Evolutionary conservation across 1,140 invertebrate species (phyloP).

Genomic region (Penaeus vannamei): DNA sequence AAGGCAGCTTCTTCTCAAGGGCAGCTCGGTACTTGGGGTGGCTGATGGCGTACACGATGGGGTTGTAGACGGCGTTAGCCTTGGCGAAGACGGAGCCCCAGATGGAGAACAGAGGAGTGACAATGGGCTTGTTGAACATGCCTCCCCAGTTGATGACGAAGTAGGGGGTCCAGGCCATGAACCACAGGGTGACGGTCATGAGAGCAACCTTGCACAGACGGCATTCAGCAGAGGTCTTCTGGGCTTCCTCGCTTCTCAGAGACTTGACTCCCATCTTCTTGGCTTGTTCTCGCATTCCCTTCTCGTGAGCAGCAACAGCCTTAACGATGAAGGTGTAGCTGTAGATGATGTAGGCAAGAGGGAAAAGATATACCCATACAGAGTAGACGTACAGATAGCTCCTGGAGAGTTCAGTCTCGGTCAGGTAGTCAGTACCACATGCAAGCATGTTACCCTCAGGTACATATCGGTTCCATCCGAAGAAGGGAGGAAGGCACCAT

Average conservation of each 20-base stretch:
- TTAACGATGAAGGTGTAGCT: too few relatives aligned
- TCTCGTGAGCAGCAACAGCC: too few relatives aligned
- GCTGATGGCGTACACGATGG: conserved; percentile 59
- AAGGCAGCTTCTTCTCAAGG: too few relatives aligned
- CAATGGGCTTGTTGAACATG: conserved; percentile 59
- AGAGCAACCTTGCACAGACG: conserved; percentile 71
- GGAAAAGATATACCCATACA: too few relatives aligned
- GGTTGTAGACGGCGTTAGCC: conserved; percentile 58
- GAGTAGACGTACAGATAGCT: conserved; percentile 38
- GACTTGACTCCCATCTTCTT: too few relatives aligned
- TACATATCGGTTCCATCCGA: too few relatives aligned
- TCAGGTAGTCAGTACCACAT: background rate
- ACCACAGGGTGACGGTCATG: conserved; percentile 70
- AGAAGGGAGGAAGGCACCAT: too few relatives aligned
- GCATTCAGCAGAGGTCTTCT: conserved; percentile 63
- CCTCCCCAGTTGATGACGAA: conserved; percentile 70
- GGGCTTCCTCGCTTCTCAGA: too few relatives aligned
- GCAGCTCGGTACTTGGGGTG: too few relatives aligned
- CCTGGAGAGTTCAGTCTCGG: conserved; percentile 55
- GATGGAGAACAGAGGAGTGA: background rate
- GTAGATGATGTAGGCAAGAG: too few relatives aligned
- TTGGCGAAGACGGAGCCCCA: conserved; percentile 62
- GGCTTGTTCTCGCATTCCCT: too few relatives aligned
- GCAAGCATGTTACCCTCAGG: too few relatives aligned
- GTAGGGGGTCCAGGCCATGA: conserved; percentile 72